These are phyloP conservation scores for Exephanes ischioxanthus DNA, from an alignment of 2,888 invertebrate genomes.

Conservation along the genomic window DNA sequence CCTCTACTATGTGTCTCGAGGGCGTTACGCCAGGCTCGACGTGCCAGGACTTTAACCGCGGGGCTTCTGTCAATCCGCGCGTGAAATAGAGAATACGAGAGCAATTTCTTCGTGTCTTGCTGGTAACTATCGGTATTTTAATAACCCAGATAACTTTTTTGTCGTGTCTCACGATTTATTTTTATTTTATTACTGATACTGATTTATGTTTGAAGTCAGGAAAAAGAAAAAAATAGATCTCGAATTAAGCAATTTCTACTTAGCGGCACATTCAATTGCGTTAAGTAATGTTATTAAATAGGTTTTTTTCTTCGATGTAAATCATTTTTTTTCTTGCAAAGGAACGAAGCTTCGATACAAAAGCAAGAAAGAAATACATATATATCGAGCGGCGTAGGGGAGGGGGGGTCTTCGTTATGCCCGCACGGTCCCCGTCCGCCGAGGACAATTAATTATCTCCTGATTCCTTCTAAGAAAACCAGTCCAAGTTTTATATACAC, in stretches of 20 bases:
- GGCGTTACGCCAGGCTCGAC: slow-evolving; percentile 63
- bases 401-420: slow-evolving; percentile 79
- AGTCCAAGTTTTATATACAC: slow-evolving; percentile 77
- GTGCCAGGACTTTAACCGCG: slow-evolving; percentile 66
- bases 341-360: slow-evolving; percentile 39
- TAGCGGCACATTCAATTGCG: slow-evolving; percentile 1
- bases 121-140: slow-evolving; percentile 58
- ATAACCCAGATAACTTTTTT: slow-evolving; percentile 57
- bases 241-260: neutral
- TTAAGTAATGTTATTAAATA: slow-evolving; percentile 16
- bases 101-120: slow-evolving; percentile 62
- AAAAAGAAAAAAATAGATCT: neutral
- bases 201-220: slow-evolving; percentile 1
- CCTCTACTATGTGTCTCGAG: slow-evolving; percentile 71
- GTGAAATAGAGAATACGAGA: slow-evolving; percentile 69
- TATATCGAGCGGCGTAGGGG: neutral
- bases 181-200: neutral
- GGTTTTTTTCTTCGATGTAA: slow-evolving; percentile 3
- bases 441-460: slow-evolving; percentile 84
- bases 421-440: slow-evolving; percentile 72
- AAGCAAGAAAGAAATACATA: slow-evolving; percentile 23
- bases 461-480: slow-evolving; percentile 83
- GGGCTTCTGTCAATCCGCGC: slow-evolving; percentile 70
- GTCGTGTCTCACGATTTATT: neutral
- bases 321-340: slow-evolving; percentile 6